These are phyloP conservation scores for Odontamblyopus rebecca DNA, from an alignment of 2,797 vertebrate genomes.

Conservation along the genomic window DNA sequence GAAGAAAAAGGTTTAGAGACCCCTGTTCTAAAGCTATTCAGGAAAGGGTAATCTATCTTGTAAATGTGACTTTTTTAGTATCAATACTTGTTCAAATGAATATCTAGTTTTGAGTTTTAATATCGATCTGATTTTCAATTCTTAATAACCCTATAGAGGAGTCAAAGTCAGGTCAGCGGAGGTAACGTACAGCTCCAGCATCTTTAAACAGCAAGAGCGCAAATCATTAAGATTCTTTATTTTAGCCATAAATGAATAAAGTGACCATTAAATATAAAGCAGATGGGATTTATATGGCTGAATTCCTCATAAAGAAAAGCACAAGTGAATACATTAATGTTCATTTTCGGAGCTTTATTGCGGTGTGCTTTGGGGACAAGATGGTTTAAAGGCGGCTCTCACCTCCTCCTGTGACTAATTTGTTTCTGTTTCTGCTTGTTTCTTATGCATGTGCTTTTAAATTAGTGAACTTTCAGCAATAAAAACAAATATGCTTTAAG, in stretches of 20 bases:
- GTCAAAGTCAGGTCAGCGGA: constrained; percentile 20
- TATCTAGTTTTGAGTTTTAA: no score
- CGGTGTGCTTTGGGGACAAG: constrained; percentile 16
- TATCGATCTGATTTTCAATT: no score
- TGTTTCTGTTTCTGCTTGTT: constrained; percentile 14
- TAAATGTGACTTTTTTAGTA: no score
- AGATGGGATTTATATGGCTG: constrained; percentile 5
- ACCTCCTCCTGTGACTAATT: constrained; percentile 13
- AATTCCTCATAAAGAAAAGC: constrained; percentile 6
- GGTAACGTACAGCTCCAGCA: constrained; percentile 14
- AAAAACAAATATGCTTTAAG: constrained; percentile 19
- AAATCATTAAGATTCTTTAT: not conserved
- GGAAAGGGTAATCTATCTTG: no score
- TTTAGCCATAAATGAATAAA: constrained; percentile 1
- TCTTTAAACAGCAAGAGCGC: constrained; percentile 1
- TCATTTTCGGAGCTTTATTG: constrained; percentile 14
- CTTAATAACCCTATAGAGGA: no score
- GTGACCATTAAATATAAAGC: not conserved
- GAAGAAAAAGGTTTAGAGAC: no score
- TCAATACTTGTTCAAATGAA: no score
- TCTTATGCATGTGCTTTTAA: constrained; percentile 12
- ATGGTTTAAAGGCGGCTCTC: constrained; percentile 18
- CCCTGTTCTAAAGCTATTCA: no score
- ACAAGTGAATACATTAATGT: constrained; percentile 1
- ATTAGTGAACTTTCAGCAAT: constrained; percentile 11